Percentiles rank a stretch among this genome's conserved stretches.
Conservation (phyloP, 2,888 invertebrate genomes). For the Latheticus oryzae region DNA sequence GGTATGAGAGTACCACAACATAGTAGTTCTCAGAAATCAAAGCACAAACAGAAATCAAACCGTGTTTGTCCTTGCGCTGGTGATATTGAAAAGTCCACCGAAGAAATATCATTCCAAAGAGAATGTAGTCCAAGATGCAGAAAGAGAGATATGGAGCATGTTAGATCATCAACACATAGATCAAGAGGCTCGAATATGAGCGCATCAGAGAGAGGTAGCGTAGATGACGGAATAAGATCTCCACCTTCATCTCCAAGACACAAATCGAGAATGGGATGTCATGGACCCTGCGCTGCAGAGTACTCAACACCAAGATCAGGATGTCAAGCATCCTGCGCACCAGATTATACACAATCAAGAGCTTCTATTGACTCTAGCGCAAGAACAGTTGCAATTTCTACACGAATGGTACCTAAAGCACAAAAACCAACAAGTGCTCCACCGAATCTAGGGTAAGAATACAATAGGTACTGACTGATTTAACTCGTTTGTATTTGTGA, state of each 20-base stretch:
- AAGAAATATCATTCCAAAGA: no score
- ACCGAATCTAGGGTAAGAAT: background rate
- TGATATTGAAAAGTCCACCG: background rate
- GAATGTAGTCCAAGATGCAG: background rate
- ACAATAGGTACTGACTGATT: no score
- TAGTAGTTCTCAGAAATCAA: no score
- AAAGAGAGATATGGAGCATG: no score
- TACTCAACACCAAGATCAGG: background rate
- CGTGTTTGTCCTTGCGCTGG: background rate
- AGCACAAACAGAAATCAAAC: no score
- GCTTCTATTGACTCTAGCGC: background rate
- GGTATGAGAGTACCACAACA: no score
- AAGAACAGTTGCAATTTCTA: conserved; percentile 27
- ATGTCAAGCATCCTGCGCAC: background rate
- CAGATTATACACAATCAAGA: background rate
- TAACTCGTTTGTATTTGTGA: no score
- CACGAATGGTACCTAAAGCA: conserved; percentile 20
- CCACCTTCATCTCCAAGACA: background rate
- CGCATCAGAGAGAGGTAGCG: no score
- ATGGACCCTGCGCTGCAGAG: background rate
- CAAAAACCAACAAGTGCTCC: conserved; percentile 6
- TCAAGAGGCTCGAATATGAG: background rate
- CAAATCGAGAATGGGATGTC: background rate
- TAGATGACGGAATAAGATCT: no score
- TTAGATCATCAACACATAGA: background rate